Evolutionary conservation across 2,113 vertebrate genomes (phyloP).

Genomic region (Lamprotornis superbus): DNA sequence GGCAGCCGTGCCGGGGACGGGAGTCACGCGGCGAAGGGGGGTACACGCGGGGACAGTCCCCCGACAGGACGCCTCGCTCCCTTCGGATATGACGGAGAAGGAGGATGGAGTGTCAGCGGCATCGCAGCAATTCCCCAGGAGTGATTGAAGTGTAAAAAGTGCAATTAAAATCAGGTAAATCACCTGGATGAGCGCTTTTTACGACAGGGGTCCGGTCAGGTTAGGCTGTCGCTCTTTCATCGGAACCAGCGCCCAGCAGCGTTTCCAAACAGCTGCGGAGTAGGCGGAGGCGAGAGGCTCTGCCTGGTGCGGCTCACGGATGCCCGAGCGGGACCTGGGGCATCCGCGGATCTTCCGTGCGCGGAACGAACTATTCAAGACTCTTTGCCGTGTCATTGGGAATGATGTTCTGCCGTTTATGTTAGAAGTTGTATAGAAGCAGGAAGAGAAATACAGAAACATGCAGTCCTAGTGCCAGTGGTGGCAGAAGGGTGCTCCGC

Average conservation of each 20-base stretch:
- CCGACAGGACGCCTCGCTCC: not conserved
- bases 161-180: not conserved
- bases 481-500: not conserved
- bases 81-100: not conserved
- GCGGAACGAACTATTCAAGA: not conserved
- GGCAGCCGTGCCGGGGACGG: not conserved
- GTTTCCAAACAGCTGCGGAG: not conserved
- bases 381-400: accelerated
- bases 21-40: not conserved
- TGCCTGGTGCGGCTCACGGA: accelerated
- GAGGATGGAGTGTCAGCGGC: not conserved
- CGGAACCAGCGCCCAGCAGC: not conserved
- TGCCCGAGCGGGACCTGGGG: not conserved
- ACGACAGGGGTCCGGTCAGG: not conserved
- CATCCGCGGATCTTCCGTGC: not conserved
- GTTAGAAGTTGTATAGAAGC: not conserved
- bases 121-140: not conserved
- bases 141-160: not conserved
- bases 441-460: not conserved
- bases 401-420: too few relatives aligned
- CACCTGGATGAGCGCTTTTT: not conserved
- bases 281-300: not conserved
- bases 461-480: accelerated
- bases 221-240: not conserved
- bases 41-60: not conserved